Percentiles rank a stretch among this genome's conserved stretches.
Evolutionary conservation across 2,113 vertebrate species (phyloP).

Genomic region (Cyrtonyx montezumae): DNA sequence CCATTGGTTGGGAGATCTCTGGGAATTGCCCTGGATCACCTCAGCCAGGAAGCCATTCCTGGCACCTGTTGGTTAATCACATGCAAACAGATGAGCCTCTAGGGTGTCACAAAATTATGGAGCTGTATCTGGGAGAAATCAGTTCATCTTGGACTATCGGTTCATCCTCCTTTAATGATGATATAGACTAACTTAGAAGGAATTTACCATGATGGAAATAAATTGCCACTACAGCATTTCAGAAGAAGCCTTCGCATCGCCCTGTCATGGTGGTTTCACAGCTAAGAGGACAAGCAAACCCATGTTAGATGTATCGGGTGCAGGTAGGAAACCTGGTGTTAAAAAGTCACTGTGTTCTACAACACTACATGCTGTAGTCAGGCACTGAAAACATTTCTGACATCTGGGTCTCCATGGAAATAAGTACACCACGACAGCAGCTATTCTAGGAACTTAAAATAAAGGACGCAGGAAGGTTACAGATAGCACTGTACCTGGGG

Average conservation of each 20-base stretch:
- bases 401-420: constrained; percentile 77
- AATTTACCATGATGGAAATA: neutral
- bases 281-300: neutral
- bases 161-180: neutral
- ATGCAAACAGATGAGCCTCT: neutral
- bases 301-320: neutral
- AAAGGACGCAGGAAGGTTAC: neutral
- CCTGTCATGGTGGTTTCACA: neutral
- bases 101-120: neutral
- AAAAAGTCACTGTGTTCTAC: neutral
- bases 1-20: neutral
- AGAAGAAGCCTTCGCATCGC: neutral
- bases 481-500: constrained; percentile 39
- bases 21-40: neutral
- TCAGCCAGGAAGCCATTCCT: neutral
- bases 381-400: constrained; percentile 46
- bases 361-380: neutral
- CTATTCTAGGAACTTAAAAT: constrained; percentile 72
- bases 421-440: constrained; percentile 44
- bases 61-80: neutral
- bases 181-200: neutral
- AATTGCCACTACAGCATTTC: neutral
- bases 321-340: neutral
- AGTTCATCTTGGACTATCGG: neutral
- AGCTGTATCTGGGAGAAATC: neutral